Evolutionary conservation across 2,113 vertebrate genomes (phyloP).

Genomic region (Xiphorhynchus elegans): DNA sequence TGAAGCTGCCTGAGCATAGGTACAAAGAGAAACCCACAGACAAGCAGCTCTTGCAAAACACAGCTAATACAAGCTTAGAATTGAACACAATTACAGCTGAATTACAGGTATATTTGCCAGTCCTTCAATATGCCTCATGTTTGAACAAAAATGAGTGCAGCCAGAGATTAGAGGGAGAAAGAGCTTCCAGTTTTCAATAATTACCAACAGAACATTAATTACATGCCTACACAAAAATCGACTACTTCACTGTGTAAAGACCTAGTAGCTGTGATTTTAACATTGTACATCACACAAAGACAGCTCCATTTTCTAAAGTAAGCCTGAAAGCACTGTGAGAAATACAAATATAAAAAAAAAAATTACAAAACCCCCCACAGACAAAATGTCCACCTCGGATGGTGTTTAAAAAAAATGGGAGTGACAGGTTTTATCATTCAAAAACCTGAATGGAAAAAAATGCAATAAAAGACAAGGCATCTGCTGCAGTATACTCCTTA

Average conservation of each 20-base stretch:
- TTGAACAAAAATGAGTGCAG: neutral
- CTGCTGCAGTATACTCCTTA: neutral
- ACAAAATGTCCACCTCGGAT: neutral
- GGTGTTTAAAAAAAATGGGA: neutral
- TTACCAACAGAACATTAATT: neutral
- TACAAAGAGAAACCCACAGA: neutral
- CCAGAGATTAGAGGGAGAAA: neutral
- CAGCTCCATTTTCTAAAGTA: neutral
- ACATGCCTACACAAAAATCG: neutral
- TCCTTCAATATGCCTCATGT: neutral
- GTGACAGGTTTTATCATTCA: neutral
- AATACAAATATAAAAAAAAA: neutral
- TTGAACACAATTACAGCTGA: neutral
- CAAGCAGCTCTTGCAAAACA: neutral
- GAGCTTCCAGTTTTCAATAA: neutral
- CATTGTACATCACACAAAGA: neutral
- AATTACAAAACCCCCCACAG: fast-evolving
- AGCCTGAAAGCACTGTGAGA: neutral
- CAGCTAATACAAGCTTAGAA: neutral
- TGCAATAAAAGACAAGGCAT: neutral
- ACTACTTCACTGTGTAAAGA: neutral
- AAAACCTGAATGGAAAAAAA: neutral
- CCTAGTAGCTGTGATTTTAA: neutral
- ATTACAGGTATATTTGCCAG: constrained; percentile 11
- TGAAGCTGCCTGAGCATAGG: neutral